Conservation (phyloP, 2,888 invertebrate genomes). For the Theretra japonica region DNA sequence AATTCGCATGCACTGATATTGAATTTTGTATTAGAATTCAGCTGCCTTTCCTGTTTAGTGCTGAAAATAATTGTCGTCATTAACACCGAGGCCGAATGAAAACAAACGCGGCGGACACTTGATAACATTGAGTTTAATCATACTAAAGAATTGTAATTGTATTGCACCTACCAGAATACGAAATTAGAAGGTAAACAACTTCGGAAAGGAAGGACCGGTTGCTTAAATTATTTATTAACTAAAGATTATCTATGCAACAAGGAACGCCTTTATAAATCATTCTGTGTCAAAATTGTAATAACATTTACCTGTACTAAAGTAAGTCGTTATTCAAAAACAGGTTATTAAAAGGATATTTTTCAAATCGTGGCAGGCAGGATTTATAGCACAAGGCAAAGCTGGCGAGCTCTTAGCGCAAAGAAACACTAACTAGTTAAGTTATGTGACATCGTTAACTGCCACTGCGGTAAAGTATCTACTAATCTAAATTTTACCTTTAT, state of each 20-base stretch:
- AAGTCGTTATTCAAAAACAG: not conserved
- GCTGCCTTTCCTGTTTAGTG: conserved; percentile 34
- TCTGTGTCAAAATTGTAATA: not conserved
- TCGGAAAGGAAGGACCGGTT: not conserved
- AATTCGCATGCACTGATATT: conserved; percentile 21
- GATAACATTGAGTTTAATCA: conserved; percentile 48
- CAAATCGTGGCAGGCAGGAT: not conserved
- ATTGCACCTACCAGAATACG: conserved; percentile 40
- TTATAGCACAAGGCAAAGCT: conserved; percentile 32
- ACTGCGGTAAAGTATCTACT: conserved; percentile 17
- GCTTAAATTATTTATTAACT: not conserved
- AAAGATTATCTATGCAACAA: not conserved
- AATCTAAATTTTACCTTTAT: conserved; percentile 8
- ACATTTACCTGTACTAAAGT: not conserved
- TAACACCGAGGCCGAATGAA: conserved; percentile 46
- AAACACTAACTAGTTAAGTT: conserved; percentile 36
- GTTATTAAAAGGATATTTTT: not conserved
- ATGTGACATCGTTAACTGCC: conserved; percentile 34
- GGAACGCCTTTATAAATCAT: not conserved
- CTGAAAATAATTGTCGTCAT: conserved; percentile 48
- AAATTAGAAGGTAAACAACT: conserved; percentile 30
- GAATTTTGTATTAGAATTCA: conserved; percentile 37
- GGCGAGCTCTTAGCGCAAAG: conserved; percentile 38
- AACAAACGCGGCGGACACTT: conserved; percentile 40
- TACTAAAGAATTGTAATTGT: conserved; percentile 44